These are phyloP conservation scores for Thera britannica DNA, from an alignment of 2,888 invertebrate species.

Conservation along the genomic window DNA sequence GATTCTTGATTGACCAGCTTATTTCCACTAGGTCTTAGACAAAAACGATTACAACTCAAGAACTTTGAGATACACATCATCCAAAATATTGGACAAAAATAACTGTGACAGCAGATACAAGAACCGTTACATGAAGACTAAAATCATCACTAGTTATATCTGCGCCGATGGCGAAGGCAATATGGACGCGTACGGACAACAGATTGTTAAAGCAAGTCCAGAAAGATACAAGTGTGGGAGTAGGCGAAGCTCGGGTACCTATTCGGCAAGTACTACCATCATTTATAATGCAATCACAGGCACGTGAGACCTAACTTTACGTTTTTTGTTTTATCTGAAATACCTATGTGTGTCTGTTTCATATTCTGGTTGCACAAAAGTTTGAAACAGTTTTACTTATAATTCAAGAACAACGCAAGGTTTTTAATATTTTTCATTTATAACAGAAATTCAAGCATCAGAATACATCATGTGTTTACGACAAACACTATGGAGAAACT, in stretches of 20 bases:
- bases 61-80: constrained; percentile 6
- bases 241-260: not conserved
- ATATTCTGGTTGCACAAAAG: too few species aligned
- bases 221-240: not conserved
- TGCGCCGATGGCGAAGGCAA: constrained; percentile 8
- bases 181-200: not conserved
- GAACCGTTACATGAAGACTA: not conserved
- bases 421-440: too few species aligned
- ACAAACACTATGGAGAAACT: not conserved
- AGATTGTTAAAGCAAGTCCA: not conserved
- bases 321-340: too few species aligned
- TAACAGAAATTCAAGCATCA: not conserved
- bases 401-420: too few species aligned
- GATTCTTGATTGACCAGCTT: too few species aligned
- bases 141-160: not conserved
- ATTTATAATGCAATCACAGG: too few species aligned
- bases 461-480: not conserved
- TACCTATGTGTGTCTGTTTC: too few species aligned
- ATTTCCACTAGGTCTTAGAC: not conserved
- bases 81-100: not conserved
- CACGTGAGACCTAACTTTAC: too few species aligned
- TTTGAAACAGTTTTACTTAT: too few species aligned
- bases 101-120: not conserved
- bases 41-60: constrained; percentile 11
- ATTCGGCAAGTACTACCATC: not conserved